Base-by-base conservation (phyloP, 2,797 vertebrate genomes). In the Parauchenoglanis ngamensis region DNA sequence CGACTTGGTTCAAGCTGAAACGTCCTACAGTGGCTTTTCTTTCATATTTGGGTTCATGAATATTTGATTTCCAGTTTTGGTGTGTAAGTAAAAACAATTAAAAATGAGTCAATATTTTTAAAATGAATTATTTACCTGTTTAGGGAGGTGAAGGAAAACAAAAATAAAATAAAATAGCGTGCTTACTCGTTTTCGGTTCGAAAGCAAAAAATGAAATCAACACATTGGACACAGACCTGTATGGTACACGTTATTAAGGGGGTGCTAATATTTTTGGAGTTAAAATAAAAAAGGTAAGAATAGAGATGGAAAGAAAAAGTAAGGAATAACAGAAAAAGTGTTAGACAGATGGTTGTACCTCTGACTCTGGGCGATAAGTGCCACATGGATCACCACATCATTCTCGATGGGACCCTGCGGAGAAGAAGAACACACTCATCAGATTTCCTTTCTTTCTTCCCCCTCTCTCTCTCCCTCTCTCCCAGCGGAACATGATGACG, bases 311-410 rank as follows among this genome's bases (percentile, higher is more conserved):
- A 7, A 63, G 25, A 40, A 19, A 7, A 40, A 49, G 70, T 3
- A 49, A 49, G 21, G 54, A 67, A 35, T 49, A 49, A 15, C 11
- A n/a, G 0, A 54, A 28, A 59, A 59, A 31, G 54, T 12, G 1
- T 61, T 13, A 35, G 76, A 78, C n/a, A 78, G 76, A 78, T 78
- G 78, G 59, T 7, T 19, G 19, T 28, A 86, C 98, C 98, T 97
- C 92, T 99, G 98, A 93, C 98, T 99, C 92, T 99, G 98, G 68
- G 98, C 98, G 84, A 99, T 96, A 88, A 99, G 95, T 17, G 98
- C 96, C 85, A 98, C 97, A 0, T 99, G 97, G 54, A 99, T 95
- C 76, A 99, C 97, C 86, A 98, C 93, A 89, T 99, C 98, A 82
- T 99, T 99, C 93, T 98, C 97, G 81, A 98, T 96, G 83, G 98